Conservation (phyloP, 2,888 invertebrate genomes). For the Sclerodermus sp. region DNA sequence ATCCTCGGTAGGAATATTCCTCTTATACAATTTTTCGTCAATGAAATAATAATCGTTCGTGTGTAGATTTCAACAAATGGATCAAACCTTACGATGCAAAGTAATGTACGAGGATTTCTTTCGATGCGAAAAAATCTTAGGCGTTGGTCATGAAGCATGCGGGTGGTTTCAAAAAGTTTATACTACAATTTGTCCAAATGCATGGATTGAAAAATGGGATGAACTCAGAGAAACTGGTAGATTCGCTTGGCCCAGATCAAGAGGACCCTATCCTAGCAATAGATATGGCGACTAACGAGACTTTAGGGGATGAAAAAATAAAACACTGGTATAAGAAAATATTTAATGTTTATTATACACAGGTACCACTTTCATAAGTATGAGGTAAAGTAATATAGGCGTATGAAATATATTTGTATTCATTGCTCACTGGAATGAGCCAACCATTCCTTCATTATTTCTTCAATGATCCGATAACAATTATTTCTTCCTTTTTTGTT, state of each 20-base stretch:
- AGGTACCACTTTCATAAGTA: constrained; percentile 42
- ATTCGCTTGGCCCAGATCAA: constrained; percentile 39
- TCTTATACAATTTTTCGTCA: too few relatives aligned
- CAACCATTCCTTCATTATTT: constrained; percentile 19
- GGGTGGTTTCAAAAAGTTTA: constrained; percentile 46
- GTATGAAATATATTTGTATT: constrained; percentile 26
- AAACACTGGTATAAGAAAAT: constrained; percentile 32
- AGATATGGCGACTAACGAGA: constrained; percentile 27
- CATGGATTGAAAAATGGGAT: constrained; percentile 46
- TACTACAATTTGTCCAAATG: constrained; percentile 38
- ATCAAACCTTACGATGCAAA: constrained; percentile 47
- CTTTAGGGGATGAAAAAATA: background rate
- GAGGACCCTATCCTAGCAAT: constrained; percentile 30
- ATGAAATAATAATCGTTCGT: background rate
- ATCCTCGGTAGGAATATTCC: too few relatives aligned
- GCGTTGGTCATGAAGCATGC: constrained; percentile 40
- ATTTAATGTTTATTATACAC: constrained; percentile 47
- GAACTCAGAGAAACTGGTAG: constrained; percentile 28
- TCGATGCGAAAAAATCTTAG: constrained; percentile 46
- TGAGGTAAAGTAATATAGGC: constrained; percentile 41
- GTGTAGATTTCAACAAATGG: constrained; percentile 48
- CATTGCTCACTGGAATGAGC: constrained; percentile 17
- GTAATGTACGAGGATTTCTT: constrained; percentile 50
- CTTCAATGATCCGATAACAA: constrained; percentile 16
- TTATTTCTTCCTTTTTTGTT: constrained; percentile 11